These are phyloP conservation scores for Vimba vimba DNA, from an alignment of 2,113 vertebrate genomes.

Conservation along the genomic window DNA sequence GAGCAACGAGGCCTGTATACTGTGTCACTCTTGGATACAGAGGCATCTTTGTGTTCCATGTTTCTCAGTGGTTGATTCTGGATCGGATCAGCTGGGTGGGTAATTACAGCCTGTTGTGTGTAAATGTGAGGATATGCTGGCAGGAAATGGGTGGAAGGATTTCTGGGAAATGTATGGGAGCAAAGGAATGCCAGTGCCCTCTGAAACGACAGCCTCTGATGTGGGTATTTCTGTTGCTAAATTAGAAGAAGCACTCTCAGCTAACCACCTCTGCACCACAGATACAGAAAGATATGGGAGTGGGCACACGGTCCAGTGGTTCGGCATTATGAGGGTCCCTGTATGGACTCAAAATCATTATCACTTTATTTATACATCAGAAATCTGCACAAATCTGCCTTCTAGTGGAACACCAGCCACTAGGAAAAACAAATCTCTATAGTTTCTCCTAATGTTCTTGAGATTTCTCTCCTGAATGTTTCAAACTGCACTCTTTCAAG, in stretches of 20 bases:
- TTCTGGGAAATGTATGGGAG: slow-evolving; percentile 58
- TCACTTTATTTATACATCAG: neutral
- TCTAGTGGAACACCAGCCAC: neutral
- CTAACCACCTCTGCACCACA: slow-evolving; percentile 25
- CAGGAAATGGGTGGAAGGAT: slow-evolving; percentile 56
- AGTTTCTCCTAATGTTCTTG: no score
- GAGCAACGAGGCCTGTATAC: slow-evolving; percentile 10
- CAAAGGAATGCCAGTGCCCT: slow-evolving; percentile 42
- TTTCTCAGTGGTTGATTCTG: slow-evolving; percentile 29
- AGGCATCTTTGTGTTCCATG: slow-evolving; percentile 42
- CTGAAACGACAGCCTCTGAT: slow-evolving; percentile 42
- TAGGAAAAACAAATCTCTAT: no score
- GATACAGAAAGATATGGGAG: neutral
- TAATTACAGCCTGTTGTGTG: slow-evolving; percentile 55
- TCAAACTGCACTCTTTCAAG: no score
- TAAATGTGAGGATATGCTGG: slow-evolving; percentile 50
- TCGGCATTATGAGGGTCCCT: neutral
- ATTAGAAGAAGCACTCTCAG: slow-evolving; percentile 39
- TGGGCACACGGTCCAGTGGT: neutral
- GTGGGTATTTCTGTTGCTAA: slow-evolving; percentile 49
- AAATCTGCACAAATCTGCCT: neutral
- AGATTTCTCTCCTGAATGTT: no score
- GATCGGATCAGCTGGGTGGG: slow-evolving; percentile 32
- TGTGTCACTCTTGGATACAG: slow-evolving; percentile 37
- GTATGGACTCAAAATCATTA: neutral